Evolutionary conservation across 1,140 invertebrate species (phyloP).

Genomic region (Drosophila truncata): DNA sequence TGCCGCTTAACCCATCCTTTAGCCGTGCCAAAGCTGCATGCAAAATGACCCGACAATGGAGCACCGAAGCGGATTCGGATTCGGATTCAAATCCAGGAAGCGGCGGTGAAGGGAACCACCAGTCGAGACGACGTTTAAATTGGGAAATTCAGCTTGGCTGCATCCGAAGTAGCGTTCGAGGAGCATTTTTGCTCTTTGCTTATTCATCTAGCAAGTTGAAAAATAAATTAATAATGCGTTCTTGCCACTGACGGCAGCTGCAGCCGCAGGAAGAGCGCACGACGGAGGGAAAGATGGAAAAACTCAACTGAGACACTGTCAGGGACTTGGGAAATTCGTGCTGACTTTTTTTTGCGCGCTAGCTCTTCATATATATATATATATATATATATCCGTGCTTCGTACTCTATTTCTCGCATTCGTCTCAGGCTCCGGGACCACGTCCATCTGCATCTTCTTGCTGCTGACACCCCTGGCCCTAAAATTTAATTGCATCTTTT

Average conservation of each 20-base stretch:
- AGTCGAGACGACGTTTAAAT: constrained; percentile 66
- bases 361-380: constrained; percentile 15
- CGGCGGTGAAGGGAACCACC: background rate
- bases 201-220: constrained; percentile 83
- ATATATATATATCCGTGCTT: constrained; percentile 3
- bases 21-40: constrained; percentile 58
- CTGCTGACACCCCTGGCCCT: constrained; percentile 52
- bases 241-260: constrained; percentile 81
- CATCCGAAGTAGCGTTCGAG: constrained; percentile 40
- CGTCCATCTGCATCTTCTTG: constrained; percentile 41
- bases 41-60: constrained; percentile 74
- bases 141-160: constrained; percentile 65
- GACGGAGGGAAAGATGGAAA: background rate
- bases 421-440: constrained; percentile 36
- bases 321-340: constrained; percentile 49
- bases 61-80: constrained; percentile 12
- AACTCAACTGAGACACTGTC: constrained; percentile 40
- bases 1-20: constrained; percentile 30
- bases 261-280: constrained; percentile 61
- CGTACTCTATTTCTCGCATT: constrained; percentile 25
- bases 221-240: constrained; percentile 84
- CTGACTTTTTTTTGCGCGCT: constrained; percentile 37
- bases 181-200: constrained; percentile 79
- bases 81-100: constrained; percentile 16
- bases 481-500: constrained; percentile 84